These are phyloP conservation scores for Heliconius ismenius DNA, from an alignment of 2,888 invertebrate genomes.

Conservation along the genomic window DNA sequence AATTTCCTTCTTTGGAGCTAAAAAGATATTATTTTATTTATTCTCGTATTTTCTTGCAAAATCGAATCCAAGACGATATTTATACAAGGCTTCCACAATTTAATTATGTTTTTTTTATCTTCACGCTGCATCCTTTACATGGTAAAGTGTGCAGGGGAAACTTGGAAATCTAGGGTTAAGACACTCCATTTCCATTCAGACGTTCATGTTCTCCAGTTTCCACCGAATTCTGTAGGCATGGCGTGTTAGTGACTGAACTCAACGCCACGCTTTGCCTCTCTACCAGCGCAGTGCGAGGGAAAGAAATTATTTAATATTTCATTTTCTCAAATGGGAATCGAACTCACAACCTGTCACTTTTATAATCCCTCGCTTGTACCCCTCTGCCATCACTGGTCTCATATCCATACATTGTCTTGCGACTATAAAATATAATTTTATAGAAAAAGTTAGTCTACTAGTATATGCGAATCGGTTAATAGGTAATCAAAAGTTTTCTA, in stretches of 20 bases:
- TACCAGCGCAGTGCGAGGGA: background rate
- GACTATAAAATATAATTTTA: background rate
- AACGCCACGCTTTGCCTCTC: background rate
- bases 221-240: background rate
- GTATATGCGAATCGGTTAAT: conserved; percentile 11
- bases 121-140: too few relatives aligned
- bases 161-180: background rate
- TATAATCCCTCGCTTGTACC: background rate
- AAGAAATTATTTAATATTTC: background rate
- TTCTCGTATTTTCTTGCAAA: too few relatives aligned
- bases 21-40: too few relatives aligned
- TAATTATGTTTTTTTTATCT: too few relatives aligned
- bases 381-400: background rate
- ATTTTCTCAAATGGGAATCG: background rate
- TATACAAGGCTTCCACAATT: too few relatives aligned
- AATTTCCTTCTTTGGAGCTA: background rate
- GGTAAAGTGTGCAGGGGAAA: background rate
- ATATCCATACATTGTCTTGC: too few relatives aligned
- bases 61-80: too few relatives aligned
- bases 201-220: background rate
- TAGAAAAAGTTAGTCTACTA: background rate
- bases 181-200: background rate
- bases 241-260: too few relatives aligned
- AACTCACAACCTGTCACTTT: background rate
- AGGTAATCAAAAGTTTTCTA: conserved; percentile 12